Evolutionary conservation across 2,113 vertebrate species (phyloP), one percentile per base, ranked within the genome.

Genomic region (Sapajus apella): DNA sequence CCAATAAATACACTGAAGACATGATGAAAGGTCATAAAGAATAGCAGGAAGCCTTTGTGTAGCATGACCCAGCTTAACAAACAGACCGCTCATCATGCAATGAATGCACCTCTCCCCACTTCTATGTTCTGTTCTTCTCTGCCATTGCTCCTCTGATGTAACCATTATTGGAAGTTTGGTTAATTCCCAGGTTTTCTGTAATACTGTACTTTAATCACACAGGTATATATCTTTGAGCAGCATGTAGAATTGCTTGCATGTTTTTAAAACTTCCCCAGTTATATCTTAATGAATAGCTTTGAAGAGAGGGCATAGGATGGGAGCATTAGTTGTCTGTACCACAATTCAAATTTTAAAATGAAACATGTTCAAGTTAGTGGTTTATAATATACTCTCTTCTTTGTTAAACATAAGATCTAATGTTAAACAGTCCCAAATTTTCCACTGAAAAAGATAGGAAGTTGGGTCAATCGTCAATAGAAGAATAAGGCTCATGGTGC

Each of bases 321-420:
- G 91, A 87, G 43, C 37, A 68, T 64, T 58, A n/a, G 50, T 91
- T 75, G 20, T 87, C 37, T 52, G 2, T 45, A 45, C 50, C 27
- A 73, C 72, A 94, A 18, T 79, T 95, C 56, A 92, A 45, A 91
- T 72, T 92, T 95, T 50, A 80, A 91, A 88, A 70, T 72, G 47
- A 94, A 97, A 55, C 37, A 79, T 13, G 58, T 87, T 86, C 87
- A 73, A 58, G 40, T 43, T 32, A 79, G 37, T 82, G 77, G 40
- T 68, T 94, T 94, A 84, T 80, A 80, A 92, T 90, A 92, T 50
- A 94, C 1, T 81, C 17, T 92, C 50, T 94, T 91, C 40, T 37
- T 30, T 96, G 87, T 92, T 82, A 82, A 84, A n/a, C 52, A 37
- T 80, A 90, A 89, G 40, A 70, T 61, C 72, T 94, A 58, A 90